These are phyloP conservation scores for Oenanthe melanoleuca DNA, from an alignment of 2,113 vertebrate genomes.

Conservation along the genomic window DNA sequence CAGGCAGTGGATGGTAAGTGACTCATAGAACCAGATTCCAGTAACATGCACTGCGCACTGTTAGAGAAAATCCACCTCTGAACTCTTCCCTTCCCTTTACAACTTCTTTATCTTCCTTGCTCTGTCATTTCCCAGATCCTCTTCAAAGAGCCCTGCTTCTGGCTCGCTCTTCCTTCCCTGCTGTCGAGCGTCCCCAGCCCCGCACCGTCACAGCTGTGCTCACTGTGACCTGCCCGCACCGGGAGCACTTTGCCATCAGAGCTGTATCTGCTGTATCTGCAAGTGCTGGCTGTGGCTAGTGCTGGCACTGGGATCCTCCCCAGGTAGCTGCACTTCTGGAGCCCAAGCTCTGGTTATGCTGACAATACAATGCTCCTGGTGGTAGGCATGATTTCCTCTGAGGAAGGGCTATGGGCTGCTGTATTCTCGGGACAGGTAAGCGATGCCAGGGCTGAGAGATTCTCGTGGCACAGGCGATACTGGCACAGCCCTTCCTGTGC, in stretches of 20 bases:
- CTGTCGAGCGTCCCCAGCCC: neutral
- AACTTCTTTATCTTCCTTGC: neutral
- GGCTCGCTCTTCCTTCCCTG: neutral
- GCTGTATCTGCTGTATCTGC: neutral
- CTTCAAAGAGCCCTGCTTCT: neutral
- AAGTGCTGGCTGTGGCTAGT: neutral
- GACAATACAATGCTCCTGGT: neutral
- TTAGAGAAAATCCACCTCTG: constrained; percentile 44
- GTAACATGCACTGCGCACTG: neutral
- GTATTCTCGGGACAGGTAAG: neutral
- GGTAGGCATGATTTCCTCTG: neutral
- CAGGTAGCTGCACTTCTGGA: neutral
- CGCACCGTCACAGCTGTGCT: neutral
- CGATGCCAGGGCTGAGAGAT: neutral
- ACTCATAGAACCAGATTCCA: constrained; percentile 45
- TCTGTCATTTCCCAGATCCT: neutral
- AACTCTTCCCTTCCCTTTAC: neutral
- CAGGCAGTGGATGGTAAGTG: neutral
- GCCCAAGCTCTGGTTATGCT: neutral
- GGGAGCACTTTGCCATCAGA: fast-evolving
- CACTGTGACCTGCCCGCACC: neutral
- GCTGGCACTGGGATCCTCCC: neutral
- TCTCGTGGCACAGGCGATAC: neutral
- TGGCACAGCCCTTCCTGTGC: neutral
- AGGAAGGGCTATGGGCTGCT: neutral